Evolutionary conservation across 2,113 vertebrate species (phyloP).

Genomic region (Petrocephalus microphthalmus): DNA sequence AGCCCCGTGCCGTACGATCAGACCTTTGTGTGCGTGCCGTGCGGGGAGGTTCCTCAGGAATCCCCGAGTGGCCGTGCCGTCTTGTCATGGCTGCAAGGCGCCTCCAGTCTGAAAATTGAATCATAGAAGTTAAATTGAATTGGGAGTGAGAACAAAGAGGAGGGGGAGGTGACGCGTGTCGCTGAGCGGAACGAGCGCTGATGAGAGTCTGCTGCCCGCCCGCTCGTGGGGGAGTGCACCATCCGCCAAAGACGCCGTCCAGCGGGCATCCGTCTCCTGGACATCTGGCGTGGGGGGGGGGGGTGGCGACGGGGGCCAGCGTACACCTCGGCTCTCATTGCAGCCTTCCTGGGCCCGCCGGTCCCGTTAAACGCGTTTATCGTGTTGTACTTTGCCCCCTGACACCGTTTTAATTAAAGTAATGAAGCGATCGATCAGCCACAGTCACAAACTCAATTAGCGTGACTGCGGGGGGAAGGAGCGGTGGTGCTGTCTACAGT

Average conservation of each 20-base stretch:
- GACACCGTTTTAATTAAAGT: slow-evolving; percentile 23
- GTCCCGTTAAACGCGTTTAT: slow-evolving; percentile 10
- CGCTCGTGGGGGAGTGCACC: slow-evolving; percentile 14
- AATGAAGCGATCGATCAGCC: slow-evolving; percentile 32
- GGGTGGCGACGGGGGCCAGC: slow-evolving; percentile 14
- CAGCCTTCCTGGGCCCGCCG: neutral
- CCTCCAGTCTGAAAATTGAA: neutral
- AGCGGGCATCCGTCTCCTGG: neutral
- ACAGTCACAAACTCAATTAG: slow-evolving; percentile 10
- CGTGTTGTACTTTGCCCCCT: neutral
- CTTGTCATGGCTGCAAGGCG: neutral
- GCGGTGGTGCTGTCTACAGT: slow-evolving; percentile 10
- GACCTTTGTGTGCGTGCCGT: neutral
- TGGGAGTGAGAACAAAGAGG: slow-evolving; percentile 3
- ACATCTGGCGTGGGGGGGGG: neutral
- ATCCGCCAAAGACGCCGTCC: neutral
- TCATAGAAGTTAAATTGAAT: slow-evolving; percentile 7
- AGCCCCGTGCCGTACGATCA: neutral
- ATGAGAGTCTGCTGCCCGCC: slow-evolving; percentile 8
- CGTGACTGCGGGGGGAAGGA: neutral
- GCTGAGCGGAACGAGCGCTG: slow-evolving; percentile 20
- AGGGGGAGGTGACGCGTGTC: neutral
- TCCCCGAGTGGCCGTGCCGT: neutral
- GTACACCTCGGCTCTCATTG: neutral
- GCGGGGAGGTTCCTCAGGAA: neutral